Evolutionary conservation across 1,140 invertebrate genomes (phyloP).

Genomic region (Camponotus pennsylvanicus): DNA sequence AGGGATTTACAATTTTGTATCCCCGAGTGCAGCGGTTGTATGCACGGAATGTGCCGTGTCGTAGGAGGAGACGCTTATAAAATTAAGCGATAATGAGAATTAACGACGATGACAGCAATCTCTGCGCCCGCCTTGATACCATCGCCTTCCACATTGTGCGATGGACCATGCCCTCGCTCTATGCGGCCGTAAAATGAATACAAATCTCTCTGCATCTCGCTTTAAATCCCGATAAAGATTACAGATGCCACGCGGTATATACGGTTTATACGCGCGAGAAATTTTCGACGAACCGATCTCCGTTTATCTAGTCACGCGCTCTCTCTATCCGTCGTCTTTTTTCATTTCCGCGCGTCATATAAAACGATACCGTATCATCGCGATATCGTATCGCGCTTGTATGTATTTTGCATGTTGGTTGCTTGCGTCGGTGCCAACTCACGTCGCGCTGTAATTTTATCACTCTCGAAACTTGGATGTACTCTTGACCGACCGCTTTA

Average conservation of each 20-base stretch:
- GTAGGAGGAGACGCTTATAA: conserved; percentile 61
- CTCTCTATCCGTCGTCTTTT: neutral
- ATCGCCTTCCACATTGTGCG: conserved; percentile 39
- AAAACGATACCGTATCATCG: neutral
- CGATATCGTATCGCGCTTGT: neutral
- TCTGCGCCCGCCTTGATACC: conserved; percentile 49
- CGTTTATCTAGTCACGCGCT: neutral
- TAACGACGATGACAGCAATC: conserved; percentile 75
- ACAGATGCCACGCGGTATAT: conserved; percentile 41
- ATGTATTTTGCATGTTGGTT: neutral
- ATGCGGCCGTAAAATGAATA: conserved; percentile 65
- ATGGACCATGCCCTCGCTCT: conserved; percentile 45
- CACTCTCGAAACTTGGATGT: conserved; percentile 54
- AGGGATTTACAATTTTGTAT: conserved; percentile 45
- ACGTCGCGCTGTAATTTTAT: conserved; percentile 59
- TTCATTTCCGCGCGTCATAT: neutral
- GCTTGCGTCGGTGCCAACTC: neutral
- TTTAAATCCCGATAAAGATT: conserved; percentile 65
- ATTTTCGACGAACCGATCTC: neutral
- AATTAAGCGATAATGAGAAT: conserved; percentile 76
- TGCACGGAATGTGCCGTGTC: conserved; percentile 12
- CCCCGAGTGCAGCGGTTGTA: conserved; percentile 24
- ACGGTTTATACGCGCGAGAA: conserved; percentile 44
- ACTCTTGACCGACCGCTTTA: conserved; percentile 1
- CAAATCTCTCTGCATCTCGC: conserved; percentile 59